Conservation (phyloP, 2,888 invertebrate species). For the Rapana venosa region DNA sequence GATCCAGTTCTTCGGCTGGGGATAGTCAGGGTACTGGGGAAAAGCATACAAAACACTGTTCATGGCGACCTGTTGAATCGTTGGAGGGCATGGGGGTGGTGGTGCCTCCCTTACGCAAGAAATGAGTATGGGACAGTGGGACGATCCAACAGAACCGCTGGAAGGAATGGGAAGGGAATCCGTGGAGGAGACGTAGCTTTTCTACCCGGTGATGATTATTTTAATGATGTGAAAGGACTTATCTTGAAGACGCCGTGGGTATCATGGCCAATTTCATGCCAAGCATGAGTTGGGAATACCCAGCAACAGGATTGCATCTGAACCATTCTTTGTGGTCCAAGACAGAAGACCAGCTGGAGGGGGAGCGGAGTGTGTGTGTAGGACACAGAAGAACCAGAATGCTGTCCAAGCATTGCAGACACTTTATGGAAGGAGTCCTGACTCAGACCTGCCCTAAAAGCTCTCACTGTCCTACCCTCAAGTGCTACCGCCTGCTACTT, state of each 20-base stretch:
- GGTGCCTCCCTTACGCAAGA: conserved; percentile 31
- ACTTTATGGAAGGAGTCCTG: conserved; percentile 52
- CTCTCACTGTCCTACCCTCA: conserved; percentile 50
- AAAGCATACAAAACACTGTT: conserved; percentile 10
- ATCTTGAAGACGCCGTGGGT: conserved; percentile 21
- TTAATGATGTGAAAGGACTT: conserved; percentile 25
- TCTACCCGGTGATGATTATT: conserved; percentile 37
- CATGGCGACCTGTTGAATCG: conserved; percentile 14
- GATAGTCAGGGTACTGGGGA: not conserved
- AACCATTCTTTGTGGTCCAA: conserved; percentile 46
- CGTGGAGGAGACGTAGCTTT: conserved; percentile 36
- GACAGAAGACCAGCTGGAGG: not conserved
- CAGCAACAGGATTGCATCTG: not conserved
- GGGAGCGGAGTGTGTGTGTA: conserved; percentile 42
- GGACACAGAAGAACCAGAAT: conserved; percentile 26
- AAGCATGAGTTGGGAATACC: not conserved
- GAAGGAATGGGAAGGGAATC: too few relatives aligned
- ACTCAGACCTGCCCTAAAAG: conserved; percentile 49
- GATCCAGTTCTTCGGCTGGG: not conserved
- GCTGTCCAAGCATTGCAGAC: conserved; percentile 43
- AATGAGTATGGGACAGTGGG: conserved; percentile 25
- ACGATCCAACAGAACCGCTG: conserved; percentile 32
- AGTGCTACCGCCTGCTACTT: conserved; percentile 49
- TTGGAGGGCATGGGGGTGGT: conserved; percentile 28
- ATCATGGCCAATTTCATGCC: conserved; percentile 29